Evolutionary conservation across 2,113 vertebrate species (phyloP).

Genomic region (Danio rerio): DNA sequence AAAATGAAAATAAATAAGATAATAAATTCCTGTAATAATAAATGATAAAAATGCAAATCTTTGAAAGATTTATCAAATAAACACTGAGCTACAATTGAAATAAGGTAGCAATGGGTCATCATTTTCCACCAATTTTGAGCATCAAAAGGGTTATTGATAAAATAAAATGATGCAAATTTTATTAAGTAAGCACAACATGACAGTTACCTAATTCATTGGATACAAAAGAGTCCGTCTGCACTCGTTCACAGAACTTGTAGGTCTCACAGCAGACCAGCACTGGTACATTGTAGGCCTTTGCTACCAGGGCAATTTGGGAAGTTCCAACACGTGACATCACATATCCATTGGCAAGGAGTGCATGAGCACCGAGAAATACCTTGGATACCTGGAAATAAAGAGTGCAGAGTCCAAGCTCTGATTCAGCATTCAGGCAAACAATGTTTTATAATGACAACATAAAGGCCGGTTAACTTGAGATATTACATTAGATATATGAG

Average conservation of each 20-base stretch:
- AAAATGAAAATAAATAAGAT: too few species aligned
- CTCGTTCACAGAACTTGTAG: constrained; percentile 98
- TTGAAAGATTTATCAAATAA: too few species aligned
- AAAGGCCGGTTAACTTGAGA: not conserved
- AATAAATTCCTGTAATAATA: too few species aligned
- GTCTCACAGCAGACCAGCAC: constrained; percentile 98
- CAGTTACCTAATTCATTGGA: constrained; percentile 94
- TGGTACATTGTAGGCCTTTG: constrained; percentile 93
- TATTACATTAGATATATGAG: not conserved
- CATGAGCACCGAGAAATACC: constrained; percentile 94
- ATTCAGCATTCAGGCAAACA: not conserved
- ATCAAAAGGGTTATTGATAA: not conserved
- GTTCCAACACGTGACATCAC: constrained; percentile 98
- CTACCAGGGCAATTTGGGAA: constrained; percentile 92
- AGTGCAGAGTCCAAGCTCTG: not conserved
- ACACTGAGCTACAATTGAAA: too few species aligned
- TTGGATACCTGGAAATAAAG: constrained; percentile 86
- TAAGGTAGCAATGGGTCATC: too few species aligned
- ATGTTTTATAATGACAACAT: not conserved
- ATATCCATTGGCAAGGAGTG: constrained; percentile 93
- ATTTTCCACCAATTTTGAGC: too few species aligned
- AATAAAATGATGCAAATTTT: not conserved
- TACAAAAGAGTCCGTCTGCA: constrained; percentile 98
- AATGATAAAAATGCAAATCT: too few species aligned
- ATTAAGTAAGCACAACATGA: not conserved